Evolutionary conservation across 1,140 invertebrate species (phyloP), one percentile per base, ranked within the genome.

Genomic region (Ylistrum balloti): DNA sequence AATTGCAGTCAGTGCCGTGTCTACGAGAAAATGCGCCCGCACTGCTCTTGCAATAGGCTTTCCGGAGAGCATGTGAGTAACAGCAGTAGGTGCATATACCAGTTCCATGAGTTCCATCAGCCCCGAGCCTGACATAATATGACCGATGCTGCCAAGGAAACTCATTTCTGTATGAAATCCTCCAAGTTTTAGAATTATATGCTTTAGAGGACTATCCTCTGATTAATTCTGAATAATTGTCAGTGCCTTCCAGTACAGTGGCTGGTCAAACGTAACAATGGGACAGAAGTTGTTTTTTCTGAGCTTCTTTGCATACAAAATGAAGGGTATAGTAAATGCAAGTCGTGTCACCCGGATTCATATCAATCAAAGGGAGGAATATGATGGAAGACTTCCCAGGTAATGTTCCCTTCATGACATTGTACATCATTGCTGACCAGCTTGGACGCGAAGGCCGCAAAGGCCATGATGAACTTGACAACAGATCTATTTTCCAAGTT

Each of bases 41-140:
- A 96, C 91, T 45, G 94, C 94, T 93, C 96, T 92, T 28, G 95
- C 90, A 93, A 95, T 96, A 86, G 95, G 94, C 92, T 96, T 94
- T 35, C 95, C 94, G 87, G 85, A 89, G 41, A 97, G 87, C 92
- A 95, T 95, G 92, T 96, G 95, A 0, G 94, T 91, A 85, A 94
- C 93, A 56, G 93, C 93, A 85, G 93, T 92, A 87, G 91, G 34
- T 17, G 88, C 91, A 93, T 92, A 94, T 0, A 94, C 48, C 28
- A 85, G 89, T 86, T 94, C 92, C 17, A 93, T 38, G 41, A 93
- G 17, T 45, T 94, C 88, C 34, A 28, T 45, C 0, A 94, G 90
- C n/a, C 94, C 92, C 74, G 92, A 90, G 0, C 89, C 92, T 45
- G 86, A 33, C 93, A 95, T 94, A 20, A 94, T 33, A 48, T 93